Evolutionary conservation across 2,888 invertebrate species (phyloP), one percentile per base, ranked within the genome.

Genomic region (Xestia c-nigrum): DNA sequence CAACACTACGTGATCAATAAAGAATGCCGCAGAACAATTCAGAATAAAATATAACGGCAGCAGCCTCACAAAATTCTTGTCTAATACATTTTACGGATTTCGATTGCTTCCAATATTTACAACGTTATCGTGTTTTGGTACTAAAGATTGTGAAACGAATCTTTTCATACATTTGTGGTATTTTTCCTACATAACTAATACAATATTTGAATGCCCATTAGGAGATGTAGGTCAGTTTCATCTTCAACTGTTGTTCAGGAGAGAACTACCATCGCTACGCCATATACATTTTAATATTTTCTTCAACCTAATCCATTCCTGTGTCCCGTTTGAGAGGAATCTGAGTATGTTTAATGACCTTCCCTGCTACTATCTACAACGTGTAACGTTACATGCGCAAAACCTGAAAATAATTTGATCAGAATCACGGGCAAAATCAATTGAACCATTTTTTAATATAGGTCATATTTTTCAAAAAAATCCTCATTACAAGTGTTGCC

Each of bases 41-140:
- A 16, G 47, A 64, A 38, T 12, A 38, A 10, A 21, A 47, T 47
- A 24, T 65, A 40, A 57, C 55, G 9, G 31, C 31, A 65, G n/a
- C 59, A 66, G 19, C 50, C 19, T 31, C 14, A 50, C 43, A n/a
- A 10, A n/a, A 31, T 59, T 43, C 5, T 31, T 9, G n/a, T 52
- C 14, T 75, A 65, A 50, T 43, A 59, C 9, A 47, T 74, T 74
- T 59, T 66, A 50, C n/a, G n/a, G 3, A 43, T 50, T 66, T 66
- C 75, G n/a, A 31, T 9, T 40, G 5, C 47, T 31, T 40, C 3
- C 24, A 12, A 59, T 47, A 19, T 59, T 65, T n/a, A 59, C 19
- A 50, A 59, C 10, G 31, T 66, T 19, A 43, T 61, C 50, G 31
- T 43, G 40, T 38, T 59, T 19, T 12, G 19, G 6, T 50, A 57